These are phyloP conservation scores for Danaus melanippus DNA, from an alignment of 1,140 invertebrate genomes.

Conservation along the genomic window DNA sequence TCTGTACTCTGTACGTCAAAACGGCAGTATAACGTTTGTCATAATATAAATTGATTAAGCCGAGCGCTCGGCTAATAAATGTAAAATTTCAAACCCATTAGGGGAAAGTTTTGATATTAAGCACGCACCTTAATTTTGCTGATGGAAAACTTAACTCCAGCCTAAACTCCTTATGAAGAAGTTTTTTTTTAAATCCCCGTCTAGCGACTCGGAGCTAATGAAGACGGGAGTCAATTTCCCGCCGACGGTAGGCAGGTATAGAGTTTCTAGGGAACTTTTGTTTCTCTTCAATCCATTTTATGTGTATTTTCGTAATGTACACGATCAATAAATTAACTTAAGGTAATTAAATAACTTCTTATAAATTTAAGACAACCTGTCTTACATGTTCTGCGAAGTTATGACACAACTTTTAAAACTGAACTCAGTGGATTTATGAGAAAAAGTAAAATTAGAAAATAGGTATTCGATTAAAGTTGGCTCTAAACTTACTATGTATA, in stretches of 20 bases:
- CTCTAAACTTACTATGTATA: too few species aligned
- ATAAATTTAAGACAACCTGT: too few species aligned
- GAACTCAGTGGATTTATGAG: too few species aligned
- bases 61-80: slow-evolving; percentile 44
- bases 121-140: slow-evolving; percentile 61
- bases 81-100: slow-evolving; percentile 66
- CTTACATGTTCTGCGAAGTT: too few species aligned
- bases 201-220: slow-evolving; percentile 40
- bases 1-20: slow-evolving; percentile 27
- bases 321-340: too few species aligned
- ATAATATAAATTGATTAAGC: slow-evolving; percentile 57
- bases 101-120: slow-evolving; percentile 59
- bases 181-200: slow-evolving; percentile 41
- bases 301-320: too few species aligned
- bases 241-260: slow-evolving; percentile 23
- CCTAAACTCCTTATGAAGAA: slow-evolving; percentile 53
- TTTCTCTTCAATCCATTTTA: neutral
- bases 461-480: too few species aligned
- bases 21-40: slow-evolving; percentile 33
- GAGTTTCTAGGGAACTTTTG: slow-evolving; percentile 20
- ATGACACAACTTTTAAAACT: too few species aligned
- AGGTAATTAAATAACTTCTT: too few species aligned
- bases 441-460: too few species aligned
- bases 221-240: slow-evolving; percentile 39
- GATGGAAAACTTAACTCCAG: slow-evolving; percentile 58